Percentiles rank a stretch among this genome's conserved stretches.
phyloP scores from a whole-genome alignment of 1,140 invertebrate species.

The Zaprionus nigranus region DNA sequence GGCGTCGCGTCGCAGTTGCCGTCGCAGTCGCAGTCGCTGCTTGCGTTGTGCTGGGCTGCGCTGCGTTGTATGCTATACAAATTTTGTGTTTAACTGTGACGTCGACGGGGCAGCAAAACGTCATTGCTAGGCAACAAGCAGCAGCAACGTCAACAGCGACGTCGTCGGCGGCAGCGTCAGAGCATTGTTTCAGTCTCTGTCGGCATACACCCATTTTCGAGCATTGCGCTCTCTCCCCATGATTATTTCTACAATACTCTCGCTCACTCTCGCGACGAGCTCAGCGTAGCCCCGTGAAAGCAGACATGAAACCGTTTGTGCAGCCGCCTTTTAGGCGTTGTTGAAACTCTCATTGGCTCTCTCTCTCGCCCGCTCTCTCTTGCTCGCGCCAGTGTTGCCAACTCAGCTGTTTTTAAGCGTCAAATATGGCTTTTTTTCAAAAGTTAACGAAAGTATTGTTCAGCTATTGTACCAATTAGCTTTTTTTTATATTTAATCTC shows the following conservation, averaged over 20 bases:
- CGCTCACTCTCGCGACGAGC: neutral
- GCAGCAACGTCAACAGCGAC: neutral
- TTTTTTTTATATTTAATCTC: too few relatives aligned
- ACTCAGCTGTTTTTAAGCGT: too few relatives aligned
- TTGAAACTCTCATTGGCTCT: conserved; percentile 44
- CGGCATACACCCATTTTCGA: conserved; percentile 70
- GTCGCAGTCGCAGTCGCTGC: conserved; percentile 18
- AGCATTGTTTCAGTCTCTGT: neutral
- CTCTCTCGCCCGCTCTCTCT: conserved; percentile 1
- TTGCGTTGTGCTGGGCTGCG: conserved; percentile 32
- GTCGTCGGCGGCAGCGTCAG: neutral
- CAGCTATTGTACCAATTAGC: too few relatives aligned
- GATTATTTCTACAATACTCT: conserved; percentile 38
- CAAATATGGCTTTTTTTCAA: too few relatives aligned
- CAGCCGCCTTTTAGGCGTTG: conserved; percentile 69
- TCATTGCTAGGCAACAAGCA: conserved; percentile 46
- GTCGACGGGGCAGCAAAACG: conserved; percentile 37
- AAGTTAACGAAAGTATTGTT: too few relatives aligned
- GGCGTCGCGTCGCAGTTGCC: conserved; percentile 21
- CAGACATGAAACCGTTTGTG: conserved; percentile 34
- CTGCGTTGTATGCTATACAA: conserved; percentile 60
- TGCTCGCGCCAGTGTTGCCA: neutral
- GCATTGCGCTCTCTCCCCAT: conserved; percentile 48
- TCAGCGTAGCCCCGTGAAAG: conserved; percentile 16
- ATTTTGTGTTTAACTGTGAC: conserved; percentile 56